Conservation (phyloP, 2,113 vertebrate genomes). For the Myotis yumanensis region DNA sequence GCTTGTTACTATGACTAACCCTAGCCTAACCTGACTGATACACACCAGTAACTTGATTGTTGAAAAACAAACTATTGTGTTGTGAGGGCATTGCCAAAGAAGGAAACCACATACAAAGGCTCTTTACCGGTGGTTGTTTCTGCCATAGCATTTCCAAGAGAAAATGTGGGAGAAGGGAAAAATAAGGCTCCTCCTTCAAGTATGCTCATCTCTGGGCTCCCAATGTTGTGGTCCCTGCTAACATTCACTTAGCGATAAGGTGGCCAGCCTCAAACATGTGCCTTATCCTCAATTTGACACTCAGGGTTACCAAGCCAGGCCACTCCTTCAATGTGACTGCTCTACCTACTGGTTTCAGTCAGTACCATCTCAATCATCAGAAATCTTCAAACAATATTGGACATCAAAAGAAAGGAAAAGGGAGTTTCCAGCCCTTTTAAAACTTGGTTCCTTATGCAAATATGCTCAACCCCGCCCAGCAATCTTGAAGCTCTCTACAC, state of each 20-base stretch:
- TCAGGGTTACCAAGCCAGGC: not conserved
- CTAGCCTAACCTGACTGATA: not conserved
- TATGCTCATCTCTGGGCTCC: not conserved
- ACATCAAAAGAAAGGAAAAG: constrained; percentile 42
- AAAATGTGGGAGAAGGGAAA: not conserved
- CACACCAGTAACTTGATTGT: not conserved
- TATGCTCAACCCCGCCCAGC: not conserved
- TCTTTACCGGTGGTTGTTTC: not conserved
- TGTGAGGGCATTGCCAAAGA: not conserved
- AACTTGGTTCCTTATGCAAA: constrained; percentile 20
- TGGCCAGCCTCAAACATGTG: not conserved
- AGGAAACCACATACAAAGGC: not conserved
- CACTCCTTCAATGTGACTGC: not conserved
- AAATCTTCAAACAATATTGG: constrained; percentile 24
- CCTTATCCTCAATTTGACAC: not conserved
- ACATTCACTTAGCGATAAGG: not conserved
- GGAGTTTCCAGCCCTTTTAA: constrained; percentile 25
- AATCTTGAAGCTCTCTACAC: not conserved
- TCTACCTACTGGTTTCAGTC: not conserved
- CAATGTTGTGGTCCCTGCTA: not conserved
- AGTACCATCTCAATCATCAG: not conserved
- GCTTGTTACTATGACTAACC: not conserved
- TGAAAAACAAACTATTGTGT: not conserved
- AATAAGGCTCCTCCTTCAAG: not conserved
- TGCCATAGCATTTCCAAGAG: not conserved